phyloP scores from a whole-genome alignment of 2,888 invertebrate species.

The Pandemis corylana region DNA sequence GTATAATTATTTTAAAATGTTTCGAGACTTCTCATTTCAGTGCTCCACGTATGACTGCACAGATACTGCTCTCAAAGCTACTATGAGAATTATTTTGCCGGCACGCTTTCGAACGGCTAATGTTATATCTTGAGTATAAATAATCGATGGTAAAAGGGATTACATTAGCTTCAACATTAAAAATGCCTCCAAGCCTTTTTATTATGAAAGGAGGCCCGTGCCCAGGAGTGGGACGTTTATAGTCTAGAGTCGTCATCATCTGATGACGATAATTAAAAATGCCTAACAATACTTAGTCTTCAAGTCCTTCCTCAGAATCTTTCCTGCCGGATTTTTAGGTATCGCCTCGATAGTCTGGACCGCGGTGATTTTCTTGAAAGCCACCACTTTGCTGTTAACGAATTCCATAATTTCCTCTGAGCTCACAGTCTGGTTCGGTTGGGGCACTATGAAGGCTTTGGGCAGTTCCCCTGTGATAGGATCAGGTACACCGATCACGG shows the following conservation, averaged over 20 bases:
- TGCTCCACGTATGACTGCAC: no score
- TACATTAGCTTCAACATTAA: neutral
- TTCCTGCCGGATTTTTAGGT: slow-evolving; percentile 91
- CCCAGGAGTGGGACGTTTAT: no score
- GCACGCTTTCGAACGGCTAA: no score
- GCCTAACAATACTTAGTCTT: slow-evolving; percentile 70
- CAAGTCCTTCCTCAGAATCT: slow-evolving; percentile 88
- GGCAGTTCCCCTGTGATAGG: slow-evolving; percentile 90
- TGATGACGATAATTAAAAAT: neutral
- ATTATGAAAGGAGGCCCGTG: no score
- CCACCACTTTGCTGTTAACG: slow-evolving; percentile 88
- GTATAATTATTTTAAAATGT: no score
- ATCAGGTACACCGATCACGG: slow-evolving; percentile 92
- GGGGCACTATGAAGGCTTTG: slow-evolving; percentile 88
- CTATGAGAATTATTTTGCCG: no score
- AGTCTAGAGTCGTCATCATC: no score
- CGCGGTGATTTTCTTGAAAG: slow-evolving; percentile 89
- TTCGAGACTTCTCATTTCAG: no score
- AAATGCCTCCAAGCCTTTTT: slow-evolving; percentile 15
- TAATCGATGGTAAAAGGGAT: no score
- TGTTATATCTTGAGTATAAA: no score
- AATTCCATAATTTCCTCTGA: slow-evolving; percentile 87
- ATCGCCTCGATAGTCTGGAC: slow-evolving; percentile 88
- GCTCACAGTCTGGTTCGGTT: slow-evolving; percentile 65
- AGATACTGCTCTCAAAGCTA: no score